phyloP scores from a whole-genome alignment of 35 echinoderm and acorn worm genomes.

The Acanthaster planci region DNA sequence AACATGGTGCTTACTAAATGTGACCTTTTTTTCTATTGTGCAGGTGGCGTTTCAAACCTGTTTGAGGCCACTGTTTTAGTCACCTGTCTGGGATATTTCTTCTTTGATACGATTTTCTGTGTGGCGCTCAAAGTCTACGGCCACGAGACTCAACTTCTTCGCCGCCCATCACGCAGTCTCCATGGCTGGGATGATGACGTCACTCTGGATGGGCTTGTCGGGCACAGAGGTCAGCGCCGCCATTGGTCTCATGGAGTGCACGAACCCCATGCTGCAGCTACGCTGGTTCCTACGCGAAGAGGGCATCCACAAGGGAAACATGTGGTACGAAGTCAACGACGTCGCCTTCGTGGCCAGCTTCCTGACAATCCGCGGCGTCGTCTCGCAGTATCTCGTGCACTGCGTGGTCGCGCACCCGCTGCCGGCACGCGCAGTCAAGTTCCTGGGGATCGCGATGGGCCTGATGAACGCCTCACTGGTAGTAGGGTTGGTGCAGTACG shows the following conservation, averaged over 20 bases:
- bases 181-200: conserved; percentile 5
- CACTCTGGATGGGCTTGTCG: background rate
- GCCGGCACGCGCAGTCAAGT: background rate
- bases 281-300: background rate
- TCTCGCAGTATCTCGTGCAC: background rate
- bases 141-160: background rate
- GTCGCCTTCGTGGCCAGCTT: background rate
- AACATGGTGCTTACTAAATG: no score
- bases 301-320: background rate
- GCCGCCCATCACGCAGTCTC: background rate
- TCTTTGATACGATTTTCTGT: background rate
- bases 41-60: background rate
- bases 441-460: background rate
- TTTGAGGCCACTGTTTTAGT: background rate
- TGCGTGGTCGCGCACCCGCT: background rate
- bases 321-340: background rate
- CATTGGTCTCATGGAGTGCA: background rate
- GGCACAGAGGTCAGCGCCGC: background rate
- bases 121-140: background rate
- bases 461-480: background rate
- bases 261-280: background rate
- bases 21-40: background rate
- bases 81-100: background rate
- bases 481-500: background rate
- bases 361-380: background rate